Evolutionary conservation across 2,113 vertebrate species (phyloP).

Genomic region (Gymnocephalus cernua): DNA sequence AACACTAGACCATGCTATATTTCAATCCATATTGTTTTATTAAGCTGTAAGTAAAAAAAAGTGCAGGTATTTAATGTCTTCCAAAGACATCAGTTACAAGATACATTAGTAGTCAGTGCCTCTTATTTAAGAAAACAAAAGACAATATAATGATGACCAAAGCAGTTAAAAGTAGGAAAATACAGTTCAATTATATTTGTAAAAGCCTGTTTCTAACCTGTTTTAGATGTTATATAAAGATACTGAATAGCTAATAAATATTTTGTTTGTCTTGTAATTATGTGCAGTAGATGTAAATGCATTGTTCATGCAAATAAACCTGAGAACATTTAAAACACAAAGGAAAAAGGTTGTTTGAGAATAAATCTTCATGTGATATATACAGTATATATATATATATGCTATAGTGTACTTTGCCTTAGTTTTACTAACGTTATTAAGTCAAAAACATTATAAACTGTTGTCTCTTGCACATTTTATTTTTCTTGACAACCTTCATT

Average conservation of each 20-base stretch:
- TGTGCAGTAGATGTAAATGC: too few relatives aligned
- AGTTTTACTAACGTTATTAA: not conserved
- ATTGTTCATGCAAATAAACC: not conserved
- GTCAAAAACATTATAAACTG: not conserved
- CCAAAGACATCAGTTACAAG: not conserved
- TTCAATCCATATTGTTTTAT: not conserved
- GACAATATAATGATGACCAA: not conserved
- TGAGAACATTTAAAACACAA: not conserved
- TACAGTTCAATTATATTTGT: not conserved
- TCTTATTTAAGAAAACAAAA: not conserved
- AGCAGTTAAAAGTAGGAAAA: not conserved
- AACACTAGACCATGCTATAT: not conserved
- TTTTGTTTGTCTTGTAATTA: not conserved
- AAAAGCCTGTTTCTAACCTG: not conserved
- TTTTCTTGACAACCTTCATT: not conserved
- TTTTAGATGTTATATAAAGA: not conserved
- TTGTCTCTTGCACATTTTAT: not conserved
- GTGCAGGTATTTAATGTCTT: not conserved
- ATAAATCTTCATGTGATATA: not conserved
- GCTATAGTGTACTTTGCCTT: not conserved
- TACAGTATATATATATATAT: too few relatives aligned
- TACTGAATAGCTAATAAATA: not conserved
- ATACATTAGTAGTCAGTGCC: not conserved
- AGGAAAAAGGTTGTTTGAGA: not conserved
- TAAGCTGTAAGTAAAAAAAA: not conserved